Evolutionary conservation across 2,888 invertebrate genomes (phyloP).

Genomic region (Drosophila limbata): DNA sequence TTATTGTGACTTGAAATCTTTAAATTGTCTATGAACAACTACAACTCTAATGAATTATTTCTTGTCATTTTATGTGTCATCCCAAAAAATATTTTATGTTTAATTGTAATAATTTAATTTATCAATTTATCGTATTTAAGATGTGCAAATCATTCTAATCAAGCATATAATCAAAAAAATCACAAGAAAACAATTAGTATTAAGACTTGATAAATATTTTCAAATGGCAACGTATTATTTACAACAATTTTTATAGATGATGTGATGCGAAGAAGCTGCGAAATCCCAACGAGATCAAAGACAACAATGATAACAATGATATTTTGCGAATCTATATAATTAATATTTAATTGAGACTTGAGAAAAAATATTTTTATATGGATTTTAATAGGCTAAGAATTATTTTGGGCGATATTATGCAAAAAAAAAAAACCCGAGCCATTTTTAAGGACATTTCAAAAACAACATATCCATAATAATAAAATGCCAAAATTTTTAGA

Average conservation of each 20-base stretch:
- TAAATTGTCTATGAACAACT: slow-evolving; percentile 1
- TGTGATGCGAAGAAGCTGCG: not conserved
- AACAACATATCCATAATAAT: slow-evolving; percentile 41
- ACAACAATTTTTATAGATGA: slow-evolving; percentile 26
- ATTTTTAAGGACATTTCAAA: slow-evolving; percentile 12
- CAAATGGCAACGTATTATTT: slow-evolving; percentile 42
- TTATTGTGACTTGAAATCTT: slow-evolving; percentile 12
- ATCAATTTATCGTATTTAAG: slow-evolving; percentile 35
- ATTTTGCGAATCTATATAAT: slow-evolving; percentile 38
- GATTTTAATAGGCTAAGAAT: slow-evolving; percentile 32
- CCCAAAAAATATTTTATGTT: slow-evolving; percentile 58
- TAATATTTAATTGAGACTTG: slow-evolving; percentile 19
- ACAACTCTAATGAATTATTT: slow-evolving; percentile 26
- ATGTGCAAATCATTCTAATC: slow-evolving; percentile 70
- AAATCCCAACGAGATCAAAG: not conserved
- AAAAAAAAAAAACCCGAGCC: not conserved
- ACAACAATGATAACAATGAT: slow-evolving; percentile 29
- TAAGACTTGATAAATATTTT: slow-evolving; percentile 39
- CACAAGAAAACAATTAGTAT: slow-evolving; percentile 41
- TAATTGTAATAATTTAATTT: slow-evolving; percentile 55
- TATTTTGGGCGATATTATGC: slow-evolving; percentile 15
- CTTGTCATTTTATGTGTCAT: slow-evolving; percentile 74
- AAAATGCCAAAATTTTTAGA: slow-evolving; percentile 41
- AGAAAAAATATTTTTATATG: slow-evolving; percentile 33
- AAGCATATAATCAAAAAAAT: slow-evolving; percentile 75